Conservation (phyloP, 2,113 vertebrate species). For the Struthio camelus region DNA sequence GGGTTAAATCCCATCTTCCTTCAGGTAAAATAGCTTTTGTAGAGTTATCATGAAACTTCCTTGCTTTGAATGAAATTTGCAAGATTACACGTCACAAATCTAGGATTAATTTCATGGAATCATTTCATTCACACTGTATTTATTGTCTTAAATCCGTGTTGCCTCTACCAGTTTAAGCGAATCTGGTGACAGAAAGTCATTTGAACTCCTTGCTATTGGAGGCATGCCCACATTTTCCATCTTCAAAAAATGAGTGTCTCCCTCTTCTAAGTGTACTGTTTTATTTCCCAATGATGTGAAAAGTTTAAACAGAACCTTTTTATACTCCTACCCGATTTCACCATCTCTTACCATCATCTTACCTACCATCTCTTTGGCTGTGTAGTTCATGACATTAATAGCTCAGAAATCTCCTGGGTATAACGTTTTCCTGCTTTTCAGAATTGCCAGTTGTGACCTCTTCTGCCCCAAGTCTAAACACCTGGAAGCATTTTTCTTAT, state of each 20-base stretch:
- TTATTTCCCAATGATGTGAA: background rate
- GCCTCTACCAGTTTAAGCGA: background rate
- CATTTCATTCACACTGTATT: background rate
- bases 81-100: background rate
- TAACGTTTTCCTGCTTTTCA: background rate
- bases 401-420: background rate
- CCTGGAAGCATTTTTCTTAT: background rate
- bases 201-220: background rate
- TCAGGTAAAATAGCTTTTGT: background rate
- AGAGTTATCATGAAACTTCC: background rate
- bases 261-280: background rate
- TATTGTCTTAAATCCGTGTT: background rate
- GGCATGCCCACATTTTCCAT: background rate
- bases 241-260: background rate
- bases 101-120: background rate
- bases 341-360: too few relatives aligned
- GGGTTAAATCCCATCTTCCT: background rate
- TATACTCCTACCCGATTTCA: background rate
- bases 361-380: background rate
- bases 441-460: background rate
- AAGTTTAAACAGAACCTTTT: background rate
- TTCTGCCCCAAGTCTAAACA: background rate
- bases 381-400: background rate
- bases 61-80: background rate
- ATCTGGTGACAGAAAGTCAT: background rate